Evolutionary conservation across 2,113 vertebrate species (phyloP).

Genomic region (Neotragus pygmaeus): DNA sequence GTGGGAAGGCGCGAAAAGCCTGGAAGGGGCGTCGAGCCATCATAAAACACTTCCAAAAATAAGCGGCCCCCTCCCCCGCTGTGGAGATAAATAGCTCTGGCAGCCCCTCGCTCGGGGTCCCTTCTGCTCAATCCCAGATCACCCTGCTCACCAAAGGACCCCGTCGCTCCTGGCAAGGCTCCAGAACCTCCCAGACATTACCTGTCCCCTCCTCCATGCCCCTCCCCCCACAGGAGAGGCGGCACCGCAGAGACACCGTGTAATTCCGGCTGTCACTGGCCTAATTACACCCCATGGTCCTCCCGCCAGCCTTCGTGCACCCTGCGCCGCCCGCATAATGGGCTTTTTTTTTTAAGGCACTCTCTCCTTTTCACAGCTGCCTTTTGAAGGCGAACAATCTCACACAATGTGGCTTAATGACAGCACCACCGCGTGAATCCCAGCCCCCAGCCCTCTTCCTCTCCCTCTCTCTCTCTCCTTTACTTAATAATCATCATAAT

Average conservation of each 20-base stretch:
- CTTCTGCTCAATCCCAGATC: constrained; percentile 37
- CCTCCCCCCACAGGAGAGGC: not conserved
- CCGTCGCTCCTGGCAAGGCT: constrained; percentile 22
- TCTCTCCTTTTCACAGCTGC: constrained; percentile 57
- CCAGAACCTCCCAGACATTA: constrained; percentile 17
- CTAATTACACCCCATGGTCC: constrained; percentile 60
- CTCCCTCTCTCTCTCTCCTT: not conserved
- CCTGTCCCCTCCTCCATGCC: constrained; percentile 27
- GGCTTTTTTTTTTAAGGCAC: constrained; percentile 43
- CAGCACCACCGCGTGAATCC: constrained; percentile 29
- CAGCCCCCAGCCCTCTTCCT: not conserved
- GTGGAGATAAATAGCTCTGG: constrained; percentile 13
- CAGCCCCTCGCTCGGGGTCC: not conserved
- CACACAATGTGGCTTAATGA: constrained; percentile 72
- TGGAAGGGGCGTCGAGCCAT: not conserved
- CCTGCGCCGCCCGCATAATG: constrained; percentile 42
- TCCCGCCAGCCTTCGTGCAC: not conserved
- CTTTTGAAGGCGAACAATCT: constrained; percentile 65
- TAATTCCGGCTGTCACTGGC: constrained; percentile 61
- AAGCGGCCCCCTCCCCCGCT: constrained; percentile 1
- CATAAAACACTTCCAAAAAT: constrained; percentile 58
- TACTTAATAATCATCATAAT: constrained; percentile 39
- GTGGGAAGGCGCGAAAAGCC: constrained; percentile 40
- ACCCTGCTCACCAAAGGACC: not conserved
- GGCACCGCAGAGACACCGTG: not conserved